Evolutionary conservation across 1,140 invertebrate species (phyloP).

Genomic region (Scylla paramamosain): DNA sequence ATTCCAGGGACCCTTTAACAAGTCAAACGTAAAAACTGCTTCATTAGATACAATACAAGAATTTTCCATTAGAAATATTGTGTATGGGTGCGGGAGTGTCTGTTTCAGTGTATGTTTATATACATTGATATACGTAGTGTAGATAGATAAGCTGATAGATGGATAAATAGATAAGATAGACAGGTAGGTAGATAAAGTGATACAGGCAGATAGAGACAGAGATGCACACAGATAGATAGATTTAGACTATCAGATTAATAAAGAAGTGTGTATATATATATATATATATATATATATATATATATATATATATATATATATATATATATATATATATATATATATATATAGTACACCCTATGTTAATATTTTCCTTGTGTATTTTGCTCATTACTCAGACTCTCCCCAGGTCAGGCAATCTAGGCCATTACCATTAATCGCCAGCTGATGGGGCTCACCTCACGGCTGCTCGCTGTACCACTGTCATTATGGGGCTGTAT

Average conservation of each 20-base stretch:
- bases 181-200: neutral
- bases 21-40: no score
- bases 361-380: slow-evolving; percentile 33
- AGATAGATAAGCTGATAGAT: no score
- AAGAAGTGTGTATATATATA: neutral
- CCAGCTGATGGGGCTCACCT: neutral
- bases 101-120: neutral
- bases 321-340: slow-evolving; percentile 51
- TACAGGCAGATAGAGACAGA: no score
- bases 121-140: neutral
- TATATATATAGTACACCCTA: neutral
- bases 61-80: neutral
- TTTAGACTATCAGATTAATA: no score
- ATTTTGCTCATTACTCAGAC: slow-evolving; percentile 4
- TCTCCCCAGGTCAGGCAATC: slow-evolving; percentile 10
- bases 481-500: slow-evolving; percentile 2
- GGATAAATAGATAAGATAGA: neutral
- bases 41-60: no score
- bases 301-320: slow-evolving; percentile 51
- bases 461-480: neutral
- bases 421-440: slow-evolving; percentile 13
- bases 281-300: slow-evolving; percentile 49
- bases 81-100: neutral
- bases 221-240: no score
- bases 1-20: no score